Evolutionary conservation across 2,888 invertebrate genomes (phyloP), one percentile per base, ranked within the genome.

Genomic region (Sussaba pulchella): DNA sequence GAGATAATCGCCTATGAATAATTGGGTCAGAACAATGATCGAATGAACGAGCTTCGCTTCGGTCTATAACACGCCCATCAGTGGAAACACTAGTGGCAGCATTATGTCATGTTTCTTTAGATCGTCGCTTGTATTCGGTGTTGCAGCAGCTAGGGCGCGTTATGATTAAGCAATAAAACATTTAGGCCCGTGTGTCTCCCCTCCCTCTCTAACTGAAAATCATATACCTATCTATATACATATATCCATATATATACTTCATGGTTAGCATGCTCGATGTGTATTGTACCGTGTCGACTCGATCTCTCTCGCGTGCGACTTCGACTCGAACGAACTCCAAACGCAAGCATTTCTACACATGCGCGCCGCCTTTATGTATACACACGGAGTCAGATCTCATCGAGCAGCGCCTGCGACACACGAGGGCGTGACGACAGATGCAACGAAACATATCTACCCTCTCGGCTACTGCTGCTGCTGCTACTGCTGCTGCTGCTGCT

Each of bases 131-230:
- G 78, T 67, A 70, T 70, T 81, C 43, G 61, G 54, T 75, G 74
- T 39, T 47, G 72, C 75, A 59, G 52, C 80, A 64, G 72, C 43
- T 66, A 81, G 78, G 78, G 85, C 83, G 89, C 89, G 88, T 90
- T 90, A 90, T 91, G 91, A 92, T 92, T 92, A 91, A 92, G 91
- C 91, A 91, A 92, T 91, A 91, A 91, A 92, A 91, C 90, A 91
- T 91, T 91, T 88, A 90, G 86, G 82, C 86, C 87, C 88, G 85
- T 54, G 78, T 82, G 72, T 85, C 81, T 83, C 85, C 86, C 86
- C 83, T 6, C 31, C 31, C 31, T 31, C 31, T 31, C 6, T 83
- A 85, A 87, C 84, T 88, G 86, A 78, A 80, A 84, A 89, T 90
- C 86, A 87, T 88, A 88, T 82, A 70, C 75, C 21, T 64, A 70